These are phyloP conservation scores for Nephrotoma flavescens DNA, from an alignment of 2,888 invertebrate species.

Conservation along the genomic window DNA sequence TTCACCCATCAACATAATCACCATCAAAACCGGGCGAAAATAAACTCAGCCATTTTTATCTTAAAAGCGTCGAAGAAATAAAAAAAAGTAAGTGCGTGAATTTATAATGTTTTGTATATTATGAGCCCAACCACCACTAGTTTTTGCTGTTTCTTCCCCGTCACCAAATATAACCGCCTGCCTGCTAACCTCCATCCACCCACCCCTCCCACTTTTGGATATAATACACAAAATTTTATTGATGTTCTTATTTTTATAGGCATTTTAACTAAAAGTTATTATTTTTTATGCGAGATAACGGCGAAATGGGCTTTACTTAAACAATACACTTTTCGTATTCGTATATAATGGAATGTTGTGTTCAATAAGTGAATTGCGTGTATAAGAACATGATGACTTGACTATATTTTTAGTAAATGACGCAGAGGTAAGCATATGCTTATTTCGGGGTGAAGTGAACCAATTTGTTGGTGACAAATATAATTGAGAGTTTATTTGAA, in stretches of 20 bases:
- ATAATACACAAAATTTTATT: background rate
- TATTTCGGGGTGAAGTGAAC: too few relatives aligned
- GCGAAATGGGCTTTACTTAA: background rate
- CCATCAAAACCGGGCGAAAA: background rate
- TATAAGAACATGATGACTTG: too few relatives aligned
- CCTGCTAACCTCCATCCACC: too few relatives aligned
- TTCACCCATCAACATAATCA: background rate
- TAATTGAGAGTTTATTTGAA: too few relatives aligned
- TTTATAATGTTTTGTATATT: background rate
- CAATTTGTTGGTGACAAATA: too few relatives aligned
- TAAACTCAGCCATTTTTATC: background rate
- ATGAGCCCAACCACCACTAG: background rate
- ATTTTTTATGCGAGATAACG: background rate
- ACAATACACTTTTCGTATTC: background rate
- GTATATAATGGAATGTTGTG: background rate
- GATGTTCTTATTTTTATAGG: background rate
- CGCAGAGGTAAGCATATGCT: too few relatives aligned
- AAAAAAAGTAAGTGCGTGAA: background rate
- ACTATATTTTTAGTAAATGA: too few relatives aligned
- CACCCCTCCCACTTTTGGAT: too few relatives aligned
- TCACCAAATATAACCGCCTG: background rate
- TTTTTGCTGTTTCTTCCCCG: background rate
- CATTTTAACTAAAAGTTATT: background rate
- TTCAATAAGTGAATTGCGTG: background rate
- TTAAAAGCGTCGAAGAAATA: background rate